A percentile compares a stretch with the other conserved stretches of the same genome.
These are phyloP conservation scores for Cryptomyrus ogoouensis DNA, from an alignment of 2,113 vertebrate genomes.

Conservation along the genomic window DNA sequence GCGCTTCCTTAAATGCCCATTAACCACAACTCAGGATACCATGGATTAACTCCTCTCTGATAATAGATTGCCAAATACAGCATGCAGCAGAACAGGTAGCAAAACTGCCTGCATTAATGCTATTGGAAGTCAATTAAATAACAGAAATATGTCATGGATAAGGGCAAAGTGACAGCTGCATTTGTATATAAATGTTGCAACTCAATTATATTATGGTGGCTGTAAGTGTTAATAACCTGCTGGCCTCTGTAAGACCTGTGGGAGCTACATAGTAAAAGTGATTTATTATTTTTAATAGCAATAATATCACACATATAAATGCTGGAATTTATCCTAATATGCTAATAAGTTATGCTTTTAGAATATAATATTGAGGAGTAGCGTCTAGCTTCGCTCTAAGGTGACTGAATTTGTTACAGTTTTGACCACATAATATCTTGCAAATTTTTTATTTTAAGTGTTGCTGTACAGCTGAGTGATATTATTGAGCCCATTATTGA, in stretches of 20 bases:
- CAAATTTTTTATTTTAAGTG: background rate
- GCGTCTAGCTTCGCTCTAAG: background rate
- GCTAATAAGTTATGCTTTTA: background rate
- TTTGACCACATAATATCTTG: background rate
- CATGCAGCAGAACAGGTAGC: background rate
- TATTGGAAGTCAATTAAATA: background rate
- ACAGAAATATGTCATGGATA: background rate
- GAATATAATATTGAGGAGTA: background rate
- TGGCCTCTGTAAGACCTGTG: background rate
- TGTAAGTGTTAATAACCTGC: conserved; percentile 8
- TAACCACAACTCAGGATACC: background rate
- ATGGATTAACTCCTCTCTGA: background rate
- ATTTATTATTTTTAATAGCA: background rate
- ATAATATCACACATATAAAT: background rate
- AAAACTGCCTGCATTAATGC: background rate
- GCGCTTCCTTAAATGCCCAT: background rate
- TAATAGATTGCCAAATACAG: background rate
- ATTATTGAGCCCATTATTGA: background rate
- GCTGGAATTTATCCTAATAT: background rate
- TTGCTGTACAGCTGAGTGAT: background rate
- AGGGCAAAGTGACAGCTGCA: background rate
- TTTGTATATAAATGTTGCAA: background rate
- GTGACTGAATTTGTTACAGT: background rate
- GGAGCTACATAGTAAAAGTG: background rate
- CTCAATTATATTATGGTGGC: background rate